These are phyloP conservation scores for Pithys albifrons DNA, from an alignment of 2,113 vertebrate genomes.

Conservation along the genomic window DNA sequence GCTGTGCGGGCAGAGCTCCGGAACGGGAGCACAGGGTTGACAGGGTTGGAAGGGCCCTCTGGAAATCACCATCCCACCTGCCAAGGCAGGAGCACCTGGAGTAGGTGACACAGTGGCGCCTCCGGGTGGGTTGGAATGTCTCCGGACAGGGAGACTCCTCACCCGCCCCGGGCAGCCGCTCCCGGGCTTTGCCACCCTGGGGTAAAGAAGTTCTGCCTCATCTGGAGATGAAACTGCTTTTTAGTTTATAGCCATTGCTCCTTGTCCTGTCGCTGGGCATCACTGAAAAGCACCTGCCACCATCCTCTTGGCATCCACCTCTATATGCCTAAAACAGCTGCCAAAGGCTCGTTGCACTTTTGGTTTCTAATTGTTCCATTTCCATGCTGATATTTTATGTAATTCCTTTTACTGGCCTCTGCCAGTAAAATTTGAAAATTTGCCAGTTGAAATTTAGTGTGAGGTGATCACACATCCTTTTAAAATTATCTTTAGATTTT, in stretches of 20 bases:
- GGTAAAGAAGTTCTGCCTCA: neutral
- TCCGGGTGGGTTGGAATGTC: neutral
- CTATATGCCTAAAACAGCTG: neutral
- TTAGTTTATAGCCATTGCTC: neutral
- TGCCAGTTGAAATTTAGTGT: neutral
- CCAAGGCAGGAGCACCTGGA: neutral
- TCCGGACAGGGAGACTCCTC: no score
- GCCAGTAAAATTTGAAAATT: no score
- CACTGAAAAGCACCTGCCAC: neutral
- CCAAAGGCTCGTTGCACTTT: neutral
- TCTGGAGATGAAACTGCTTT: neutral
- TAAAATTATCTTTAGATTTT: neutral
- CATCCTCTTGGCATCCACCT: neutral
- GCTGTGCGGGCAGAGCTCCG: neutral
- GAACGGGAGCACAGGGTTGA: neutral
- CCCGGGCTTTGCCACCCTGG: neutral
- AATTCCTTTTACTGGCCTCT: neutral
- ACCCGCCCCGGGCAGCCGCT: neutral
- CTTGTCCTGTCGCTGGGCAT: neutral
- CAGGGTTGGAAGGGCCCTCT: neutral
- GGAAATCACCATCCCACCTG: neutral
- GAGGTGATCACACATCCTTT: fast-evolving
- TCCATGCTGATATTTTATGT: neutral
- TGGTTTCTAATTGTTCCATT: neutral
- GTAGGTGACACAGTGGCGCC: neutral